Evolutionary conservation across 2,797 vertebrate genomes (phyloP).

Genomic region (Potorous gilbertii): DNA sequence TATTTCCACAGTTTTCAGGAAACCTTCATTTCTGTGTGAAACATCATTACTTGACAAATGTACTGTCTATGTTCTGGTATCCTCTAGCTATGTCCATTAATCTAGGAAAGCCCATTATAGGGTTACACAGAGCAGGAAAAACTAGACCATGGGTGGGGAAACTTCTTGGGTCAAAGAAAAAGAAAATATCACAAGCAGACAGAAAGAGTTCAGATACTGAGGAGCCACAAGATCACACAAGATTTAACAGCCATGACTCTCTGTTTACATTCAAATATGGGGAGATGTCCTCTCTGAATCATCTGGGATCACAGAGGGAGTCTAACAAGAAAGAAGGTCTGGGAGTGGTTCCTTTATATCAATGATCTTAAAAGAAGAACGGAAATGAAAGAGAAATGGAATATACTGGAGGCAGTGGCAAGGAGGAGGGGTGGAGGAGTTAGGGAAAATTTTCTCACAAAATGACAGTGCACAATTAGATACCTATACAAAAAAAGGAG

Average conservation of each 20-base stretch:
- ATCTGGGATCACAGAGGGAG: not conserved
- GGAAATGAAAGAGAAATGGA: not conserved
- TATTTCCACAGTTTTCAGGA: conserved; percentile 63
- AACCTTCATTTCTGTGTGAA: conserved; percentile 12
- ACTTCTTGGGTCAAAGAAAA: no score
- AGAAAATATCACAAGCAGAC: no score
- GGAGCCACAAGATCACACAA: not conserved
- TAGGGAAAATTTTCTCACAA: not conserved
- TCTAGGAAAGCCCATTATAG: no score
- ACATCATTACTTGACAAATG: conserved; percentile 40
- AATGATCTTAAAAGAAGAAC: not conserved
- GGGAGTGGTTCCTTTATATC: not conserved
- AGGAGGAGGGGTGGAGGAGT: not conserved
- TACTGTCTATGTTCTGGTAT: conserved; percentile 22
- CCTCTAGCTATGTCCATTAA: no score
- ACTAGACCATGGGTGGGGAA: no score
- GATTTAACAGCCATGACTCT: not conserved
- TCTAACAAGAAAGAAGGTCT: not conserved
- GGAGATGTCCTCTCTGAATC: not conserved
- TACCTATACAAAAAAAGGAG: not conserved
- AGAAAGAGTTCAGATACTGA: not conserved
- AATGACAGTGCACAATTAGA: not conserved
- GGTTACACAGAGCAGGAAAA: no score
- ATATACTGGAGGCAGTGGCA: no score
- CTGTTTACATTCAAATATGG: not conserved